A percentile compares a stretch with the other conserved stretches of the same genome.
Evolutionary conservation across 2,113 vertebrate genomes (phyloP).

Genomic region (Tricholaema leucomelas): DNA sequence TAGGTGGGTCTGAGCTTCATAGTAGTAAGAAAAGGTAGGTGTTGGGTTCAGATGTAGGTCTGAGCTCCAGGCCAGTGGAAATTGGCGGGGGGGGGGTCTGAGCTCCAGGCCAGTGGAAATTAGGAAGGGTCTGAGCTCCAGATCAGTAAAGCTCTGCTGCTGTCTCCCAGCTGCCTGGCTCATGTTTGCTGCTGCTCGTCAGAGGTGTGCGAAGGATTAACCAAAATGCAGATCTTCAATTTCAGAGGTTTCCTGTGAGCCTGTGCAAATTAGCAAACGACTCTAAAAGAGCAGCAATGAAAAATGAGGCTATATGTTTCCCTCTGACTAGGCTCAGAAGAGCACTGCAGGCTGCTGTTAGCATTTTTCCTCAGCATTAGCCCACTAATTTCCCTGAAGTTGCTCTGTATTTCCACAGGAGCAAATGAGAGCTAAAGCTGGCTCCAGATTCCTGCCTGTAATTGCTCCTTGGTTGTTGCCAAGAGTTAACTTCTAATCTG

Average conservation of each 20-base stretch:
- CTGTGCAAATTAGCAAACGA: not conserved
- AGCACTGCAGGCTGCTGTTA: not conserved
- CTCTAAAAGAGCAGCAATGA: not conserved
- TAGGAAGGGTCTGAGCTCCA: not conserved
- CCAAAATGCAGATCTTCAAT: not conserved
- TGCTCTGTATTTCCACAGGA: not conserved
- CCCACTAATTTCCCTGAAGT: not conserved
- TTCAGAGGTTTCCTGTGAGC: not conserved
- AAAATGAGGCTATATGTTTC: not conserved
- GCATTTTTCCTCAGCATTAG: not conserved
- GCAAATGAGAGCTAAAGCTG: not conserved
- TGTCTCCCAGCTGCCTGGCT: not conserved
- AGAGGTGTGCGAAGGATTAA: accelerated
- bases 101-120: too few species aligned
- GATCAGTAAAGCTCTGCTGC: not conserved
- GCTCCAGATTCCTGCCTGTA: not conserved
- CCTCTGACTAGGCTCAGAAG: not conserved
- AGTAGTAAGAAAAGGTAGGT: too few species aligned
- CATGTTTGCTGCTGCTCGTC: accelerated
- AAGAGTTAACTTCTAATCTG: not conserved
- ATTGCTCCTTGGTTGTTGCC: not conserved
- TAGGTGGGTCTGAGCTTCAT: too few species aligned
- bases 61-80: too few species aligned
- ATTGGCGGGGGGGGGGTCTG: too few species aligned
- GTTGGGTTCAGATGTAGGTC: too few species aligned